These are phyloP conservation scores for Drosophila antonietae DNA, from an alignment of 2,888 invertebrate genomes.

Conservation along the genomic window DNA sequence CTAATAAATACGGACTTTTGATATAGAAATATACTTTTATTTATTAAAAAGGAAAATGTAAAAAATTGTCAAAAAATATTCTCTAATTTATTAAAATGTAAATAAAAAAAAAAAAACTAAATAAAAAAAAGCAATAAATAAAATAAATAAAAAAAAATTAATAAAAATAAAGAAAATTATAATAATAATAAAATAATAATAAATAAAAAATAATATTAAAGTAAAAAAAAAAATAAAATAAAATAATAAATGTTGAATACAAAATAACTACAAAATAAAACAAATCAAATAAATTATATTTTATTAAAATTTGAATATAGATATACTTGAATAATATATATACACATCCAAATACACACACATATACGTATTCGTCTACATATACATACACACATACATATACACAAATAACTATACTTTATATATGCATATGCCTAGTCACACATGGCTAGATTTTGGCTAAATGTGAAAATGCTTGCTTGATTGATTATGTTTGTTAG, in stretches of 20 bases:
- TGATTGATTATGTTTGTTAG: conserved; percentile 8
- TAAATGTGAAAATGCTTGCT: neutral
- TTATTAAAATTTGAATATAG: neutral
- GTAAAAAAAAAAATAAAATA: neutral
- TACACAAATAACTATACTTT: neutral
- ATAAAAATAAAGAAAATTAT: too few relatives aligned
- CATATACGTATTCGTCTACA: neutral
- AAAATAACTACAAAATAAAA: neutral
- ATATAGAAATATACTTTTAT: too few relatives aligned
- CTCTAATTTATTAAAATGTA: neutral
- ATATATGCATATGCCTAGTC: neutral
- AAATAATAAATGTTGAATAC: neutral
- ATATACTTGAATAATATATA: too few relatives aligned
- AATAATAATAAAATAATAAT: neutral
- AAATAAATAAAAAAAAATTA: neutral
- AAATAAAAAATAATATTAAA: neutral
- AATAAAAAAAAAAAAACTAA: neutral
- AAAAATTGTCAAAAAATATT: too few relatives aligned
- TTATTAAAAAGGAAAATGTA: too few relatives aligned
- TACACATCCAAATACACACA: neutral
- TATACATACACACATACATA: neutral
- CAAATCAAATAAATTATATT: too few relatives aligned
- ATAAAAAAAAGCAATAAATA: neutral
- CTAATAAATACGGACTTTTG: too few relatives aligned
- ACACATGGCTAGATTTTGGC: neutral